Percentiles rank a stretch among this genome's conserved stretches.
Conservation (phyloP, 2,797 vertebrate species). For the Rhinophrynus dorsalis region DNA sequence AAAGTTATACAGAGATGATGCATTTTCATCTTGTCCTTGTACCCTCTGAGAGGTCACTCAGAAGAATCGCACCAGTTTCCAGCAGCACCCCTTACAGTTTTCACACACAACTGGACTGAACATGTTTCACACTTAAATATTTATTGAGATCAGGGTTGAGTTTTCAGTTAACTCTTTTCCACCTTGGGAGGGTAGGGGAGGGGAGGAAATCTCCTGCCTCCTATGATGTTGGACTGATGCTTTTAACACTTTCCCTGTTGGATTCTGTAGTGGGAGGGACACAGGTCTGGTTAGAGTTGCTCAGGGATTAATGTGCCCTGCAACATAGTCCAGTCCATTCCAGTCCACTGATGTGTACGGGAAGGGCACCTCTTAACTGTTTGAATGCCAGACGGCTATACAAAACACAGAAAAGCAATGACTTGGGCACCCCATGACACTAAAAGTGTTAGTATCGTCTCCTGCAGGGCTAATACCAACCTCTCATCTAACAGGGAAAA, state of each 20-base stretch:
- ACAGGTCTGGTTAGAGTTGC: background rate
- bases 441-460: no score
- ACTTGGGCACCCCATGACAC: no score
- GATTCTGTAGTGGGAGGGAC: background rate
- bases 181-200: background rate
- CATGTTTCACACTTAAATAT: constrained; percentile 7
- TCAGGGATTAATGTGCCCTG: background rate
- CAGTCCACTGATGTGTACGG: background rate
- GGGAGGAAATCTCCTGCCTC: constrained; percentile 15
- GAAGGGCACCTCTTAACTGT: no score
- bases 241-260: constrained; percentile 10
- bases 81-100: background rate
- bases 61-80: background rate
- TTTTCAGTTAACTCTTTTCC: constrained; percentile 22
- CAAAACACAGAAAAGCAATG: no score
- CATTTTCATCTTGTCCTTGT: constrained; percentile 22
- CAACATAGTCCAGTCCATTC: background rate
- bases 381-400: no score
- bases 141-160: constrained; percentile 19
- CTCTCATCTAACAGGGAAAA: no score
- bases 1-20: constrained; percentile 53
- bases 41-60: background rate
- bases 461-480: no score
- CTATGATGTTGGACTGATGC: constrained; percentile 1
- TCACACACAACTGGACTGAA: background rate